Conservation (phyloP, 2,888 invertebrate genomes). For the Xanthia togata region DNA sequence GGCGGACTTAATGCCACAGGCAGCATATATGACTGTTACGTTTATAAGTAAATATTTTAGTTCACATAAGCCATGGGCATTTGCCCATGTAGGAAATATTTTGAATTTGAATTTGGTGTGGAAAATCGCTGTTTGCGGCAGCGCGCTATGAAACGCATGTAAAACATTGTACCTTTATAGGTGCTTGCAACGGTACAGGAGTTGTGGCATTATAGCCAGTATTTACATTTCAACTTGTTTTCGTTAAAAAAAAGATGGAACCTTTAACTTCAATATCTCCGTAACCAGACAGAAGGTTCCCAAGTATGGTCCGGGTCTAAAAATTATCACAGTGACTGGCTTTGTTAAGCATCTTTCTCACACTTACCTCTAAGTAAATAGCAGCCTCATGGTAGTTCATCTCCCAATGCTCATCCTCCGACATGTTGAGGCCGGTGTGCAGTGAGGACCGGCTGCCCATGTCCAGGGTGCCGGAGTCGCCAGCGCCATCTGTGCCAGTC, state of each 20-base stretch:
- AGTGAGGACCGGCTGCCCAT: conserved; percentile 92
- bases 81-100: no score
- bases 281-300: neutral
- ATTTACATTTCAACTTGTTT: no score
- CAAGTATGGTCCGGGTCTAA: neutral
- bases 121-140: no score
- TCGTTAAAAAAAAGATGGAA: neutral
- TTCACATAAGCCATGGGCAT: no score
- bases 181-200: neutral
- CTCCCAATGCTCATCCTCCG: conserved; percentile 93
- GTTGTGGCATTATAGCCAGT: neutral
- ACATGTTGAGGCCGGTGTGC: conserved; percentile 88
- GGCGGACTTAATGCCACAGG: no score
- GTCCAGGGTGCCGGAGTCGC: conserved; percentile 88
- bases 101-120: no score
- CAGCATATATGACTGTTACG: no score
- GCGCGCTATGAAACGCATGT: neutral
- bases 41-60: no score
- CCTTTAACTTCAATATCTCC: neutral
- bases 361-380: conserved; percentile 94
- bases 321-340: neutral
- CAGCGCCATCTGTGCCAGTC: conserved; percentile 82
- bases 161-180: neutral
- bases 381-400: conserved; percentile 97
- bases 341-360: neutral